Evolutionary conservation across 2,113 vertebrate genomes (phyloP).

Genomic region (Neopipo cinnamomea): DNA sequence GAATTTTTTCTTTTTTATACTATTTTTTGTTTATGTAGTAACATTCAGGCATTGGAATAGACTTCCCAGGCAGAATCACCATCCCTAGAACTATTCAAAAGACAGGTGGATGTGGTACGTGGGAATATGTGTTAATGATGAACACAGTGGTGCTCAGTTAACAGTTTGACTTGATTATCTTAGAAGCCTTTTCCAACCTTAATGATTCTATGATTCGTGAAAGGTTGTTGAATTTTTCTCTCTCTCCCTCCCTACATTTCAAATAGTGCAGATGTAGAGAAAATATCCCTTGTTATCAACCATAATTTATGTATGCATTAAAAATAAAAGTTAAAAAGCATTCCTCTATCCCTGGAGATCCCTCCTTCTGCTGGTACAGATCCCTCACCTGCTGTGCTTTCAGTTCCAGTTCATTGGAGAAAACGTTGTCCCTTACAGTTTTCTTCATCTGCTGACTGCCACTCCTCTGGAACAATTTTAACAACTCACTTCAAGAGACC

Average conservation of each 20-base stretch:
- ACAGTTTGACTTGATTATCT: not conserved
- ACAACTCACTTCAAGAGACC: not conserved
- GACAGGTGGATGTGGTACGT: not conserved
- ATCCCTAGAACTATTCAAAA: not conserved
- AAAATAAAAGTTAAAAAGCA: not conserved
- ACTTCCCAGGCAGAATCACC: not conserved
- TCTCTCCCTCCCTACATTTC: not conserved
- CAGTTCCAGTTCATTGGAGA: not conserved
- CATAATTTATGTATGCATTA: not conserved
- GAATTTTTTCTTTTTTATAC: not conserved
- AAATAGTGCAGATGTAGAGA: not conserved
- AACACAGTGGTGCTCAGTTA: not conserved
- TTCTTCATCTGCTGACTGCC: not conserved
- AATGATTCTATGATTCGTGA: not conserved
- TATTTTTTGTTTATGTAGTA: not conserved
- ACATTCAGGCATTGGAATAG: not conserved
- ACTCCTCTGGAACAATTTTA: slow-evolving; percentile 4
- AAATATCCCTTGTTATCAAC: not conserved
- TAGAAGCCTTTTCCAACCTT: not conserved
- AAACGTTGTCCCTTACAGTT: not conserved
- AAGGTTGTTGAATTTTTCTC: not conserved
- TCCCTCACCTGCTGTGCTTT: not conserved
- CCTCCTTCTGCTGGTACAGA: not conserved
- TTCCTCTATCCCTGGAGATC: not conserved
- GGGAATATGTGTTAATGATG: not conserved